Conservation (phyloP, 2,888 invertebrate genomes). For the Drosophila borealis region DNA sequence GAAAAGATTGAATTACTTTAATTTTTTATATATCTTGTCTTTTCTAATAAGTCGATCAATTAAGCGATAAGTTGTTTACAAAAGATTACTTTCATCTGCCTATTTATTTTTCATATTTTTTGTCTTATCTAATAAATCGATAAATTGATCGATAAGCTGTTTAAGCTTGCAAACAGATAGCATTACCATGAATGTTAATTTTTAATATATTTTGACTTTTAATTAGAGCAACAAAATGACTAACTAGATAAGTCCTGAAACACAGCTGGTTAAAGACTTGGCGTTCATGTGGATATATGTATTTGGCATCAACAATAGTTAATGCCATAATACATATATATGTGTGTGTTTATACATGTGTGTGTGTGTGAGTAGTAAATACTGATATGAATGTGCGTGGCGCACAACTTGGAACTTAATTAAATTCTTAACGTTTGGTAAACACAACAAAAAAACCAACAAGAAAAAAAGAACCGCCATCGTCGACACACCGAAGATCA, state of each 20-base stretch:
- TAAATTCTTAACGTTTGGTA: constrained; percentile 71
- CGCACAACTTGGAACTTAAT: constrained; percentile 61
- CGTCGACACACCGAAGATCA: too few relatives aligned
- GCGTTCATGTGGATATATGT: background rate
- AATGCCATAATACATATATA: background rate
- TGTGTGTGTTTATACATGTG: background rate
- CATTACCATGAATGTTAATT: background rate
- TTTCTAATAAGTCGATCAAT: too few relatives aligned
- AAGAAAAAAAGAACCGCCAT: background rate
- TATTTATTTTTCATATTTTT: too few relatives aligned
- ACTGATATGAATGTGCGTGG: constrained; percentile 28
- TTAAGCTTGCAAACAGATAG: background rate
- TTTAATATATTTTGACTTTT: background rate
- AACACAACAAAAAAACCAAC: constrained; percentile 20
- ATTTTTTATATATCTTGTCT: too few relatives aligned
- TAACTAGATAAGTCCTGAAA: background rate
- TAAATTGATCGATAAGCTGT: background rate
- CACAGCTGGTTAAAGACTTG: constrained; percentile 7
- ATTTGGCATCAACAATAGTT: constrained; percentile 1
- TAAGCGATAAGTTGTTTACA: too few relatives aligned
- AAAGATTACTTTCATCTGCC: too few relatives aligned
- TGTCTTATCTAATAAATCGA: background rate
- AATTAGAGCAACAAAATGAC: constrained; percentile 5
- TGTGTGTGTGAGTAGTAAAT: constrained; percentile 8
- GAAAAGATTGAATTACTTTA: too few relatives aligned